Conservation (phyloP, 2,888 invertebrate species). For the Rhamnusium bicolor region DNA sequence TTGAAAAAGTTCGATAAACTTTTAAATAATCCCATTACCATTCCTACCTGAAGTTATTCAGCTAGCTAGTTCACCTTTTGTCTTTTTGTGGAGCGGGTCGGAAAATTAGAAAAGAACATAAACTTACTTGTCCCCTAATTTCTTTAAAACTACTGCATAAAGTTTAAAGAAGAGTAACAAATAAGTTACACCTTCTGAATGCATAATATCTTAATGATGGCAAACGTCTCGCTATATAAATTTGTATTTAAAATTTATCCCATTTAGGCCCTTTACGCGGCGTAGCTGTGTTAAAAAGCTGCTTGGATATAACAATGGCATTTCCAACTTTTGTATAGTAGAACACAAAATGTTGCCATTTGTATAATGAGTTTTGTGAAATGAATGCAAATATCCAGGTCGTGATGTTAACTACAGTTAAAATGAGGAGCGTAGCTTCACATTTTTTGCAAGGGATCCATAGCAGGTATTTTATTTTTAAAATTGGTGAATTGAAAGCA, state of each 20-base stretch:
- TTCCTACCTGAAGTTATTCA: neutral
- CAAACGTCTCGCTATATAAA: constrained; percentile 44
- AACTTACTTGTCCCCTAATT: constrained; percentile 15
- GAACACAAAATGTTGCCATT: constrained; percentile 51
- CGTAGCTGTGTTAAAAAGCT: constrained; percentile 44
- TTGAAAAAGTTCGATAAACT: neutral
- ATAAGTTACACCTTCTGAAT: constrained; percentile 39
- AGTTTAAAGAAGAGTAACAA: constrained; percentile 30
- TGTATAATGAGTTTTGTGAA: constrained; percentile 52
- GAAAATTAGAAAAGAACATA: neutral
- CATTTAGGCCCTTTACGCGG: constrained; percentile 38
- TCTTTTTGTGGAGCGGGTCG: neutral
- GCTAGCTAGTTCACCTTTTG: neutral
- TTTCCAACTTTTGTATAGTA: constrained; percentile 47
- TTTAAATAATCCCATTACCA: neutral
- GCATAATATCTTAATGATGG: constrained; percentile 43
- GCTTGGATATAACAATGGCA: constrained; percentile 48
- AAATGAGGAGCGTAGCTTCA: neutral
- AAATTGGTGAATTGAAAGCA: neutral
- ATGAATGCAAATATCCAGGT: constrained; percentile 50
- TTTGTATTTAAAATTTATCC: constrained; percentile 48
- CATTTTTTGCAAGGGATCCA: neutral
- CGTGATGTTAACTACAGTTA: constrained; percentile 29
- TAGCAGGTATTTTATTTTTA: neutral
- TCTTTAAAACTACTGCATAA: constrained; percentile 30